Percentiles rank a stretch among this genome's conserved stretches.
These are phyloP conservation scores for Xyrichtys novacula DNA, from an alignment of 2,797 vertebrate species.

Conservation along the genomic window DNA sequence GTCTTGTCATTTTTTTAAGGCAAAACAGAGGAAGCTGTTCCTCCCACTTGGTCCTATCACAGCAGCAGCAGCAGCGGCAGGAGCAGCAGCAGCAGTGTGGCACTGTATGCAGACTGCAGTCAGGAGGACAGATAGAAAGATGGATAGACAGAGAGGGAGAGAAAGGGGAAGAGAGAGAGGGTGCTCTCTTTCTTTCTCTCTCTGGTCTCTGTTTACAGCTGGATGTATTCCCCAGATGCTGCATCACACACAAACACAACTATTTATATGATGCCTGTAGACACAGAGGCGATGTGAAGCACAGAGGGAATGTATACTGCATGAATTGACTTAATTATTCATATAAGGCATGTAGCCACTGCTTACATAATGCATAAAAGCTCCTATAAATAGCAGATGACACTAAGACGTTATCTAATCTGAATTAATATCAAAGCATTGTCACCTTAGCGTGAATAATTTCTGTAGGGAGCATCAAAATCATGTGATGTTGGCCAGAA, in stretches of 20 bases:
- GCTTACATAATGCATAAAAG: slow-evolving; percentile 61
- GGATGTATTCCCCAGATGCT: slow-evolving; percentile 74
- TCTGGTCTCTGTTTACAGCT: slow-evolving; percentile 68
- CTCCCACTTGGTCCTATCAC: slow-evolving; percentile 63
- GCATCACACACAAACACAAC: slow-evolving; percentile 66
- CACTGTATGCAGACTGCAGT: slow-evolving; percentile 76
- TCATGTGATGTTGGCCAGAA: background rate
- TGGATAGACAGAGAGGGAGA: slow-evolving; percentile 43
- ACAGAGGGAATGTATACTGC: slow-evolving; percentile 27
- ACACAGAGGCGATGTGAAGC: slow-evolving; percentile 31
- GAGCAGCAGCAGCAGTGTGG: slow-evolving; percentile 61
- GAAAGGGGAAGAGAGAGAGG: slow-evolving; percentile 20
- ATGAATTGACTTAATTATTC: slow-evolving; percentile 63
- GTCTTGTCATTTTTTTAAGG: slow-evolving; percentile 60
- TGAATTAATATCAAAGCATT: slow-evolving; percentile 15
- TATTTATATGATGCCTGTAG: slow-evolving; percentile 59
- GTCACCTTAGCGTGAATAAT: slow-evolving; percentile 2
- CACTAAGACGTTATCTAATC: background rate
- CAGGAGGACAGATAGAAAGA: slow-evolving; percentile 68
- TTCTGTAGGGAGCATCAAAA: background rate
- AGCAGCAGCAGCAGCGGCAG: slow-evolving; percentile 63
- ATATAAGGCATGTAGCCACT: slow-evolving; percentile 25
- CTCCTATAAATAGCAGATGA: slow-evolving; percentile 49
- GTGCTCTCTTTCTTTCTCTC: slow-evolving; percentile 27
- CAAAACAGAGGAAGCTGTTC: slow-evolving; percentile 61